Conservation (phyloP, 2,113 vertebrate species). For the Notothenia rossii region DNA sequence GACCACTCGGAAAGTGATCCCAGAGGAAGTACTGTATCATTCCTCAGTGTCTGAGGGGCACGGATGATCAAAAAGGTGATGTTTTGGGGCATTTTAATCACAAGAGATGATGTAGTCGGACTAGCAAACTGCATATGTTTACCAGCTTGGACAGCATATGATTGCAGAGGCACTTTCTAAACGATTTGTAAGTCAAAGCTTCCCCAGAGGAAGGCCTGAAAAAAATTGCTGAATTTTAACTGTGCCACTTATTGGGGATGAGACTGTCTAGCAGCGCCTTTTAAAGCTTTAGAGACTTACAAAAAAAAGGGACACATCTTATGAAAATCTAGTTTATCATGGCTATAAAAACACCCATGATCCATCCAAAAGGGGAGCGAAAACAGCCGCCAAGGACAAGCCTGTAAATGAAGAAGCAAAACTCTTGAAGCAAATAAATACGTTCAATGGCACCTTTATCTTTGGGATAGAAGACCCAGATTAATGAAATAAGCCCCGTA, state of each 20-base stretch:
- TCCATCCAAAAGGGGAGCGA: not conserved
- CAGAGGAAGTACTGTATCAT: not conserved
- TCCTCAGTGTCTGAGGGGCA: too few relatives aligned
- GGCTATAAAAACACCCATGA: not conserved
- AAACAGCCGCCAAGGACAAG: slow-evolving; percentile 14
- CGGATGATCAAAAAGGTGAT: not conserved
- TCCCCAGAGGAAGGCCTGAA: not conserved
- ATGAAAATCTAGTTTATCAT: not conserved
- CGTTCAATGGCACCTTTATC: slow-evolving; percentile 14
- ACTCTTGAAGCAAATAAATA: slow-evolving; percentile 4
- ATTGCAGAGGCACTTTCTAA: not conserved
- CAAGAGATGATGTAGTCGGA: not conserved
- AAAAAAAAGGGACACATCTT: not conserved
- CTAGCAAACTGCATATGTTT: not conserved
- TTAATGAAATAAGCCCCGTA: slow-evolving; percentile 6
- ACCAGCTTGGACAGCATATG: not conserved
- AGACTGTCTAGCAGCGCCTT: not conserved
- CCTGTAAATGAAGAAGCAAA: slow-evolving; percentile 2
- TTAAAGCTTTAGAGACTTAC: not conserved
- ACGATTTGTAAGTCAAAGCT: not conserved
- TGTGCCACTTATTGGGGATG: not conserved
- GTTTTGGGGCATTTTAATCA: slow-evolving; percentile 5
- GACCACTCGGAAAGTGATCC: not conserved
- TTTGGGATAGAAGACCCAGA: slow-evolving; percentile 15
- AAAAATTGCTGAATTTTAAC: not conserved